A percentile compares a stretch with the other conserved stretches of the same genome.
These are phyloP conservation scores for Tenthredo scrophulariae DNA, from an alignment of 2,888 invertebrate species.

Conservation along the genomic window DNA sequence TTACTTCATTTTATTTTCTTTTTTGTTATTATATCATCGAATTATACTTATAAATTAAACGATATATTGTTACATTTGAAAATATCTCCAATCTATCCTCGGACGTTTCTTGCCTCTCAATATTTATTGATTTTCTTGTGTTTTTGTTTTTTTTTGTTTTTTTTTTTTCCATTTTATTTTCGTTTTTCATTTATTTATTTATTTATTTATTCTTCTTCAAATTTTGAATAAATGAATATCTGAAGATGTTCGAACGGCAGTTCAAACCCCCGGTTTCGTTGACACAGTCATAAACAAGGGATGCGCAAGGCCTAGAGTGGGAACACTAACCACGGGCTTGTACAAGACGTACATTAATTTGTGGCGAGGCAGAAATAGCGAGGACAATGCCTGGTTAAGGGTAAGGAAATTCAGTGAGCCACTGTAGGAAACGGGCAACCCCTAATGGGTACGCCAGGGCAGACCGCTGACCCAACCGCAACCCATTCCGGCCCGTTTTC, in stretches of 20 bases:
- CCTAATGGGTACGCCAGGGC: conserved; percentile 70
- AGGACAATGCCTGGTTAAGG: conserved; percentile 1
- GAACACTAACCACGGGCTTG: neutral
- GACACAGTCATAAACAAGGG: conserved; percentile 40
- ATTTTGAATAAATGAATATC: neutral
- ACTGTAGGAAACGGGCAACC: conserved; percentile 74
- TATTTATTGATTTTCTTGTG: neutral
- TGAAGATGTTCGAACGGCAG: neutral
- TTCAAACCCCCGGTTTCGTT: neutral
- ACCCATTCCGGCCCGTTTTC: conserved; percentile 45
- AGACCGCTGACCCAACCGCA: conserved; percentile 51
- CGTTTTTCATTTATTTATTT: too few species aligned
- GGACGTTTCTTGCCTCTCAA: neutral
- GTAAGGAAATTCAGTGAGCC: conserved; percentile 75
- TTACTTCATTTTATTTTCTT: conserved; percentile 53
- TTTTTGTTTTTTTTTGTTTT: too few species aligned
- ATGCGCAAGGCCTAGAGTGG: neutral
- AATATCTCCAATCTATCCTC: neutral
- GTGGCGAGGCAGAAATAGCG: conserved; percentile 27
- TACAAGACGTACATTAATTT: conserved; percentile 43
- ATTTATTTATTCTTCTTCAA: too few species aligned
- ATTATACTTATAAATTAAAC: conserved; percentile 66
- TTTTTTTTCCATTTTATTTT: neutral
- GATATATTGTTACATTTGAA: conserved; percentile 18
- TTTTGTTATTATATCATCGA: conserved; percentile 1